Evolutionary conservation across 2,888 invertebrate genomes (phyloP).

Genomic region (Catonia carolina): DNA sequence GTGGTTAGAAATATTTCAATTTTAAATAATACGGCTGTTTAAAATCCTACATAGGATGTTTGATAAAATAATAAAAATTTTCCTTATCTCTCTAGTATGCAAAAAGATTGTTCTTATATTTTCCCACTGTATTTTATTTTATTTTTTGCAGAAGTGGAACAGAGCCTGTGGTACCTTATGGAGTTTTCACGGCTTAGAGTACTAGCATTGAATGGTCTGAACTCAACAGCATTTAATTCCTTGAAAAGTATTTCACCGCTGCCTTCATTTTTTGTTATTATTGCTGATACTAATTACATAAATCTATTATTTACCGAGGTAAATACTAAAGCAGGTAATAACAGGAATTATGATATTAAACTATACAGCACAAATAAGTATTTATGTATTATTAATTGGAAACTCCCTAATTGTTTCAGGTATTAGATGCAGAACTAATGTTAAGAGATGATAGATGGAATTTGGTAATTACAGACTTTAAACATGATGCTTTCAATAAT

Average conservation of each 20-base stretch:
- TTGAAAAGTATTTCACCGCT: constrained; percentile 60
- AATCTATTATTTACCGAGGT: constrained; percentile 21
- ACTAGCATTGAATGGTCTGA: constrained; percentile 61
- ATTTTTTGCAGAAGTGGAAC: constrained; percentile 54
- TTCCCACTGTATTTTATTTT: no score
- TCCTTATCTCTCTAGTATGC: no score
- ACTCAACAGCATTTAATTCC: constrained; percentile 51
- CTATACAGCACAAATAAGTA: no score
- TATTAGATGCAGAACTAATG: constrained; percentile 53
- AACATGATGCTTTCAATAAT: constrained; percentile 47
- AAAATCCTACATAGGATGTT: no score
- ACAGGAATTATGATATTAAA: no score
- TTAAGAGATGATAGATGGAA: constrained; percentile 65
- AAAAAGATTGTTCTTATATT: no score
- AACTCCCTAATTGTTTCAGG: no score
- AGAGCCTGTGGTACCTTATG: constrained; percentile 62
- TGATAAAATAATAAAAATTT: no score
- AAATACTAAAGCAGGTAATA: no score
- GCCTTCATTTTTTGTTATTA: constrained; percentile 65
- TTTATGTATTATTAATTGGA: no score
- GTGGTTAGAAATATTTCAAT: no score
- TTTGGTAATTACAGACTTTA: constrained; percentile 61
- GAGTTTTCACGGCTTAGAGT: constrained; percentile 59
- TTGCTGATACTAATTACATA: constrained; percentile 49
- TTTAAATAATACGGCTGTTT: no score